Evolutionary conservation across 1,140 invertebrate species (phyloP), one percentile per base, ranked within the genome.

Genomic region (Manduca sexta): DNA sequence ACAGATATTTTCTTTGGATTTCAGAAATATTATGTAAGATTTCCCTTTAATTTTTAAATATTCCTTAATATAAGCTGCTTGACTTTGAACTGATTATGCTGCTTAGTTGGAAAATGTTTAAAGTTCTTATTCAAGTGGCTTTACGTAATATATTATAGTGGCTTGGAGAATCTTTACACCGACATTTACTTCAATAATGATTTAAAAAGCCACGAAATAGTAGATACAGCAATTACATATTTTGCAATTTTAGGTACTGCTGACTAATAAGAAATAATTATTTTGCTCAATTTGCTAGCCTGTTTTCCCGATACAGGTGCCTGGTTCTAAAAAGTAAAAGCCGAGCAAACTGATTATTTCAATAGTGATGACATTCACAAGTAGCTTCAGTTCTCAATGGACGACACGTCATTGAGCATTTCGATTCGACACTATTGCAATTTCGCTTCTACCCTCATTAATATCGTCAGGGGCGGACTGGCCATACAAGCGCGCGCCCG

Each of bases 381-480:
- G 72, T 84, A 84, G 78, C 66, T 74, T 77, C 76, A 81, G 73
- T 69, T 59, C 60, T 69, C 61, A 65, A 70, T 69, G 73, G 65
- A 65, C 34, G 34, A 67, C 49, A 64, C 59, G 63, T 72, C 73
- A 72, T 75, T 75, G 69, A 67, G 69, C 69, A 76, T 68, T 75
- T 65, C 74, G 60, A 62, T 69, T 67, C 60, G 50, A 84, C 80
- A 84, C 78, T 69, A 56, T 74, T 82, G 81, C 81, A 84, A 83
- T 70, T 60, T 80, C 74, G 82, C 82, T 85, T 85, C 77, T 85
- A 85, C 70, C 73, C 77, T 85, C 82, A 83, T 85, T 83, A 85
- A 81, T 85, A 85, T 85, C 79, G 81, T 83, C 86, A 87, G 86
- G 86, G 82, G 84, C 80, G 77, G 84, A 86, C 82, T 87, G 86